Percentiles rank a stretch among this genome's conserved stretches.
phyloP scores from a whole-genome alignment of 2,888 invertebrate species.

The Dastarcus helophoroides region DNA sequence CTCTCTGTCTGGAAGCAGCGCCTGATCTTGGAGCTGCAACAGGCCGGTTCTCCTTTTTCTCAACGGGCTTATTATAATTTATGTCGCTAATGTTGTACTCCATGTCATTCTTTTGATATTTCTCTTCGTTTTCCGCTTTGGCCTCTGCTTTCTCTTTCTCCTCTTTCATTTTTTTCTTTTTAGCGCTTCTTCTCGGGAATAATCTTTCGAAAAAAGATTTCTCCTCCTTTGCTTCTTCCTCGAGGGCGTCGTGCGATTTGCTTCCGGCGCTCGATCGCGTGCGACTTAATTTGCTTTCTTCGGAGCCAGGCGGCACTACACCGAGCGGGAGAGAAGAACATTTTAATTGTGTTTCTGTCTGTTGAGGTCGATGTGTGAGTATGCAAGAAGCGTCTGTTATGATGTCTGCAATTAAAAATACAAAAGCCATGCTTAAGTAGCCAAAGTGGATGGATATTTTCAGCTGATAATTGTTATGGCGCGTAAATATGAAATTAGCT shows the following conservation, averaged over 20 bases:
- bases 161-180: conserved; percentile 50
- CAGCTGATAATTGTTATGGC: too few relatives aligned
- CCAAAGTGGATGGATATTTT: too few relatives aligned
- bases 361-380: conserved; percentile 9
- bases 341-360: conserved; percentile 45
- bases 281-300: conserved; percentile 43
- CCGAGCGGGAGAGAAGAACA: conserved; percentile 55
- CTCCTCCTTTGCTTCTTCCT: conserved; percentile 42
- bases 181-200: conserved; percentile 57
- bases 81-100: background rate
- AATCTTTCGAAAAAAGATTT: conserved; percentile 55
- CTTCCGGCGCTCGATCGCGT: conserved; percentile 36
- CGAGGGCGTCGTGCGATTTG: conserved; percentile 31
- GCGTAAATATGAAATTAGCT: background rate
- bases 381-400: conserved; percentile 33
- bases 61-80: too few relatives aligned
- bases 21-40: conserved; percentile 35
- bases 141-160: conserved; percentile 13
- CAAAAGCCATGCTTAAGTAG: too few relatives aligned
- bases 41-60: conserved; percentile 26
- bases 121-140: conserved; percentile 7
- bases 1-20: conserved; percentile 43
- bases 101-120: conserved; percentile 8
- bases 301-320: conserved; percentile 39
- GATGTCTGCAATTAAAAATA: conserved; percentile 31